These are phyloP conservation scores for Cephus pygmeus DNA, from an alignment of 2,888 invertebrate genomes.

Conservation along the genomic window DNA sequence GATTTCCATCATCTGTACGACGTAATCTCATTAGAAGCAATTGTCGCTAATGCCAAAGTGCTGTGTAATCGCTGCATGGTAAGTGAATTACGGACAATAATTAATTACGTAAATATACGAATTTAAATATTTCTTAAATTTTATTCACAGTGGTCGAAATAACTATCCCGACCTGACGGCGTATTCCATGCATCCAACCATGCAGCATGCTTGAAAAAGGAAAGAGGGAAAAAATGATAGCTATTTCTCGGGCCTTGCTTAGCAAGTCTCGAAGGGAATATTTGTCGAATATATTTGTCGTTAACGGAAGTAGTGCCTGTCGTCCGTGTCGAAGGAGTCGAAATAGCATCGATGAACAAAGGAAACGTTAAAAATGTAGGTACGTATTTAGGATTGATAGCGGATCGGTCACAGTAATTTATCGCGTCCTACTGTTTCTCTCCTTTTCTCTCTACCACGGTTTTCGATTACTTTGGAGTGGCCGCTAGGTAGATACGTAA, in stretches of 20 bases:
- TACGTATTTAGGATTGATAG: constrained; percentile 50
- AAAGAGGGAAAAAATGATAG: not conserved
- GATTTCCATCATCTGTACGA: not conserved
- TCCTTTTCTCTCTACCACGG: constrained; percentile 18
- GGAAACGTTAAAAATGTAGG: constrained; percentile 41
- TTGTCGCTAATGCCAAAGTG: not conserved
- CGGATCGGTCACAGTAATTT: constrained; percentile 46
- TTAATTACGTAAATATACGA: not conserved
- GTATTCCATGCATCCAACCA: not conserved
- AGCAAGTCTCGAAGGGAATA: not conserved
- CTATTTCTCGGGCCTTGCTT: not conserved
- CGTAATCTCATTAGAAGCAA: not conserved
- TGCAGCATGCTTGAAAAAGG: too few species aligned
- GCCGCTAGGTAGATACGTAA: constrained; percentile 6
- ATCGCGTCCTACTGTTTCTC: constrained; percentile 35
- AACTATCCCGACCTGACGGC: not conserved
- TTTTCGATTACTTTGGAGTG: constrained; percentile 57
- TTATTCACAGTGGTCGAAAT: not conserved
- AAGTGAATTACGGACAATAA: not conserved
- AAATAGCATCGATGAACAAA: constrained; percentile 29
- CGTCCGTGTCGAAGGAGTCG: constrained; percentile 1
- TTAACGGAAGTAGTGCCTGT: not conserved
- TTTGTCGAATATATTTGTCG: not conserved
- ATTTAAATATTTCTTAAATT: not conserved
- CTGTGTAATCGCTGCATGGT: not conserved